Evolutionary conservation across 2,113 vertebrate genomes (phyloP), one percentile per base, ranked within the genome.

Genomic region (Sardina pilchardus): DNA sequence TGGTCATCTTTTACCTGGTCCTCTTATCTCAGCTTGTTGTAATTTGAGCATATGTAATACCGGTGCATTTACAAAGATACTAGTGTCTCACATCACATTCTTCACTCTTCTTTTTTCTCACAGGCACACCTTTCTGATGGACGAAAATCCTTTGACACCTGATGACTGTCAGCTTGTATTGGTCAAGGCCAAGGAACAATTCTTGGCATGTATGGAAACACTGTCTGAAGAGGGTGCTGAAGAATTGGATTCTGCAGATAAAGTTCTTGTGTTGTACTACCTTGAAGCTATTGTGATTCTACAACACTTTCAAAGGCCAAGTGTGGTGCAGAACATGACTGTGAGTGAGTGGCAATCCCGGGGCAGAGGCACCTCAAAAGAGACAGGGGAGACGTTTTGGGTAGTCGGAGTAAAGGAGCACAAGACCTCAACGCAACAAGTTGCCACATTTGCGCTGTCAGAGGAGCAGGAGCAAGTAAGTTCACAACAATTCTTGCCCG

Each of bases 251-350:
- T 21, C 12, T 17, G 19, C 78, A 24, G 85, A 83, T 48, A 34
- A 44, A 44, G n/a, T 34, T 14, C 42, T 86, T 17, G 53, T 82
- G 3, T 56, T 86, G 0, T 83, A 86, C 30, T 86, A 86, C 48
- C 63, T 86, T 14, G 39, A 86, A 63, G 85, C 85, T 8, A 30
- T 86, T 9, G 81, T 86, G 47, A 83, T 86, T n/a, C 56, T 86
- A 26, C 26, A 50, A 24, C 85, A 86, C 48, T 53, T 86, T 44
- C 85, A 86, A 56, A n/a, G 81, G 53, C 81, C 56, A 47, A 81
- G 85, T 6, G 85, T 86, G 82, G 85, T 86, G 85, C 45, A 82
- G 81, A 44, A 63, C 81, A 86, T 86, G 85, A 86, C 85, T n/a
- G n/a, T n/a, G n/a, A n/a, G n/a, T 85, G 50, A 56, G 50, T 56